phyloP scores from a whole-genome alignment of 2,888 invertebrate species.

The Hecatera dysodea region DNA sequence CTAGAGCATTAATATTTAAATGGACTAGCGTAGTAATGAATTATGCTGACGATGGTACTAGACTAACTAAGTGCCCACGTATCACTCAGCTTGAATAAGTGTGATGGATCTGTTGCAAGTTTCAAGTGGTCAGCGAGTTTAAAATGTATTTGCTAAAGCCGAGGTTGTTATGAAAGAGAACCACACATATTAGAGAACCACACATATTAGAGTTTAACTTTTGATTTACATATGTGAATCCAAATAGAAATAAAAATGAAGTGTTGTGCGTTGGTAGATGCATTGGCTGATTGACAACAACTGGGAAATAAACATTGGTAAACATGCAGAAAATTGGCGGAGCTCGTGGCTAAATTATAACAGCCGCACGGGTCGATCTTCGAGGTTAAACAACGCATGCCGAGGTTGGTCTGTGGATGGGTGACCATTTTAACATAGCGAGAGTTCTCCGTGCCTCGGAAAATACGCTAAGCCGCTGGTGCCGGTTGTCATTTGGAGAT shows the following conservation, averaged over 20 bases:
- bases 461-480: too few species aligned
- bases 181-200: neutral
- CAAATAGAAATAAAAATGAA: neutral
- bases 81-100: conserved; percentile 56
- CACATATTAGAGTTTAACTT: neutral
- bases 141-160: conserved; percentile 1
- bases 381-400: too few species aligned
- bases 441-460: too few species aligned
- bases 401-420: too few species aligned
- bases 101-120: conserved; percentile 34
- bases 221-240: neutral
- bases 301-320: too few species aligned
- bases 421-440: too few species aligned
- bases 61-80: conserved; percentile 50
- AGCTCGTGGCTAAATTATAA: too few species aligned
- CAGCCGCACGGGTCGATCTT: too few species aligned
- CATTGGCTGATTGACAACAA: too few species aligned
- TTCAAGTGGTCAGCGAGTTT: conserved; percentile 38
- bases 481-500: too few species aligned
- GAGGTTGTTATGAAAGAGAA: neutral
- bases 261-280: too few species aligned
- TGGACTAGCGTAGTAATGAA: conserved; percentile 36
- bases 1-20: conserved; percentile 39
- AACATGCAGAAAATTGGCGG: too few species aligned
- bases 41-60: conserved; percentile 46